Evolutionary conservation across 2,797 vertebrate genomes (phyloP).

Genomic region (Sebastes nivosus): DNA sequence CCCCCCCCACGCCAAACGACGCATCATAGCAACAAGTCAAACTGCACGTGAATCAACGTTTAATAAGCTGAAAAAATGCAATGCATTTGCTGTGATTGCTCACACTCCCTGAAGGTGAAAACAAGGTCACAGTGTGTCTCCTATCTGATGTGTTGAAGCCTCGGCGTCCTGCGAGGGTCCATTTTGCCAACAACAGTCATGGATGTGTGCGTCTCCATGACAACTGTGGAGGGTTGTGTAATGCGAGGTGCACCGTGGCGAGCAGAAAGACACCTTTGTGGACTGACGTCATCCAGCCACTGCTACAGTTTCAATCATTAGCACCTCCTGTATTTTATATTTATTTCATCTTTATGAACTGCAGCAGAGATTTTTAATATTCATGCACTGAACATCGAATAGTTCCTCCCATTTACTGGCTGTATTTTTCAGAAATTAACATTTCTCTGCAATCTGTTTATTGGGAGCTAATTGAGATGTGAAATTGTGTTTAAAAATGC

Average conservation of each 20-base stretch:
- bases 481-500: background rate
- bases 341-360: background rate
- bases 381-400: background rate
- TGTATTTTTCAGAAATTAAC: background rate
- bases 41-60: background rate
- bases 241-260: conserved; percentile 35
- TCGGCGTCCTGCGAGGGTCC: conserved; percentile 34
- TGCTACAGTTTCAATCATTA: background rate
- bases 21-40: conserved; percentile 57
- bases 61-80: background rate
- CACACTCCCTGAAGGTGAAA: conserved; percentile 51
- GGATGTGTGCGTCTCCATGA: conserved; percentile 69
- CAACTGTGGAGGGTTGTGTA: conserved; percentile 66
- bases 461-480: background rate
- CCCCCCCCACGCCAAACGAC: background rate
- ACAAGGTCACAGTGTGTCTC: conserved; percentile 45
- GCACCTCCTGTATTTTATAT: background rate
- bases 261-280: conserved; percentile 55
- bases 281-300: conserved; percentile 35
- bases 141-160: conserved; percentile 22
- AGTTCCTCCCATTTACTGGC: background rate
- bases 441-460: background rate
- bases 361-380: background rate
- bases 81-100: background rate
- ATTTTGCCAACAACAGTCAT: conserved; percentile 37